Conservation (phyloP, 2,113 vertebrate species). For the Hypocryptadius cinnamomeus region DNA sequence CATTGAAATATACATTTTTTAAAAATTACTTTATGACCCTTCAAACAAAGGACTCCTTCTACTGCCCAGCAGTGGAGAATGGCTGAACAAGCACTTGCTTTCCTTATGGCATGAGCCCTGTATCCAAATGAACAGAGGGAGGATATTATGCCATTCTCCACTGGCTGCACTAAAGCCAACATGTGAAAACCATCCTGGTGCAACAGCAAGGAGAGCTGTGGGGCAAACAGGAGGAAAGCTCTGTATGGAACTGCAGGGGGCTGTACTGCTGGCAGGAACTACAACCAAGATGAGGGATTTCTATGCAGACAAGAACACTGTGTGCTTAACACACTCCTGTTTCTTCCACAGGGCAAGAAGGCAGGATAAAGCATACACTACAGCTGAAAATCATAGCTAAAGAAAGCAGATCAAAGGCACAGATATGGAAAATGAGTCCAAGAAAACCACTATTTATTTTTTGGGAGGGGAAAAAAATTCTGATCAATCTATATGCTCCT, state of each 20-base stretch:
- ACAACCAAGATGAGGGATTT: background rate
- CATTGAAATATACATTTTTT: background rate
- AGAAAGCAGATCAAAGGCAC: background rate
- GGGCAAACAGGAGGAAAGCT: background rate
- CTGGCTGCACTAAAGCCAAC: background rate
- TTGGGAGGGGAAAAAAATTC: background rate
- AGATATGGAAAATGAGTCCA: background rate
- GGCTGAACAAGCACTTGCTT: background rate
- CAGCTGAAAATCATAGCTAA: background rate
- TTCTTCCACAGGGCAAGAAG: background rate
- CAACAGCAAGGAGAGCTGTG: background rate
- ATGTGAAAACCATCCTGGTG: background rate
- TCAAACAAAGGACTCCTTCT: background rate
- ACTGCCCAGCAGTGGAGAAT: background rate
- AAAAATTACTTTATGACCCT: background rate
- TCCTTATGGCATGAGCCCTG: background rate
- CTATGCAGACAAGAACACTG: background rate
- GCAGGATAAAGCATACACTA: background rate
- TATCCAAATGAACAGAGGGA: background rate
- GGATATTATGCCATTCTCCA: background rate
- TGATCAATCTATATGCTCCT: background rate
- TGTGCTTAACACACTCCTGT: fast-evolving
- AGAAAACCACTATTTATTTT: background rate
- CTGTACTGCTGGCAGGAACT: background rate
- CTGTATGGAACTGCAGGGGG: background rate